A percentile compares a stretch with the other conserved stretches of the same genome.
phyloP scores from a whole-genome alignment of 2,797 vertebrate species.

The Rallus crepitans region DNA sequence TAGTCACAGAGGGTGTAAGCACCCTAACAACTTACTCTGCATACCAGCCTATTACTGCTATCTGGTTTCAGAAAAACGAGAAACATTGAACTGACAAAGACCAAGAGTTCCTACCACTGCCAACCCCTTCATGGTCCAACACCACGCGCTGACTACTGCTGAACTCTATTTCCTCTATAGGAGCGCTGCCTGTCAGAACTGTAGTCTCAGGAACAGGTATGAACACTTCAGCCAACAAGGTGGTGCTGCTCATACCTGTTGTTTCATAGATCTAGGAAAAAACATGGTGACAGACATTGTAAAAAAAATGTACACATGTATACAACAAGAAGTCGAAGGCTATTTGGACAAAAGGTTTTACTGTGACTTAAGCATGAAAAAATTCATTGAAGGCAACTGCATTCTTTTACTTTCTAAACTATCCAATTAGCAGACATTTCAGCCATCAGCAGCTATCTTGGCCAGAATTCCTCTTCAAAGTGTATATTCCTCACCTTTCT shows the following conservation, averaged over 20 bases:
- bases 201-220: constrained; percentile 91
- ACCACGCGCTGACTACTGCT: constrained; percentile 91
- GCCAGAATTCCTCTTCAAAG: background rate
- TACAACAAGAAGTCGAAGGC: background rate
- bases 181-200: constrained; percentile 82
- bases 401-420: background rate
- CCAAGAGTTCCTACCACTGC: constrained; percentile 85
- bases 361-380: background rate
- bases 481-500: background rate
- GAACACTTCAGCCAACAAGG: constrained; percentile 89
- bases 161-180: constrained; percentile 91
- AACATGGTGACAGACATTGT: background rate
- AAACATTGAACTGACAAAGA: background rate
- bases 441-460: background rate
- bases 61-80: background rate
- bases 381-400: background rate
- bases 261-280: constrained; percentile 89
- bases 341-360: background rate
- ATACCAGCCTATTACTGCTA: background rate
- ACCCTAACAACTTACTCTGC: background rate
- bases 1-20: background rate
- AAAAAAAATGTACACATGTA: background rate
- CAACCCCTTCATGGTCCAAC: constrained; percentile 94
- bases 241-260: constrained; percentile 77
- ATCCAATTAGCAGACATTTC: background rate